Evolutionary conservation across 1,140 invertebrate species (phyloP), one percentile per base, ranked within the genome.

Genomic region (Drosophila ananassae): DNA sequence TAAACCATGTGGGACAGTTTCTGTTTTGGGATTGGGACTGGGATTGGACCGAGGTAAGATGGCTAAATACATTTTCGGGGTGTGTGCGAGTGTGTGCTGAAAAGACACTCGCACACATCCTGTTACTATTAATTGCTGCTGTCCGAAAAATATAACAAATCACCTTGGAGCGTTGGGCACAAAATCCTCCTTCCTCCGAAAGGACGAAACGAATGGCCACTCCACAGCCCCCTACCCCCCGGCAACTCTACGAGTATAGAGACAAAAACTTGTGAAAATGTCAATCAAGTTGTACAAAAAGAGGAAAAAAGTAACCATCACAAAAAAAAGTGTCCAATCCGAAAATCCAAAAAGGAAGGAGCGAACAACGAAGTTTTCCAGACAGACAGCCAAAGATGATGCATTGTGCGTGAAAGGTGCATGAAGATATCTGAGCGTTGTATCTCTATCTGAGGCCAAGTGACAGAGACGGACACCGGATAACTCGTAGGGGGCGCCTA

Each of bases 121-220:
- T 90, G 87, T 90, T 83, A 73, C 81, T 90, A 90, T 90, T 90
- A 90, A 90, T 90, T 90, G 87, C 87, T 90, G 87, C 87, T 90
- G 87, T 90, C 87, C 82, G 77, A 90, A 87, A 72, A 90, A 87
- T 90, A 90, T 90, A 90, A 90, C 82, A 66, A 85, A 90, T 90
- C 82, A 90, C 87, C 87, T 90, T 83, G 76, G 76, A 77, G 82
- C 67, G 66, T 46, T 71, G 55, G 52, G 53, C 73, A 67, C 61
- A 47, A 66, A 63, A 17, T 17, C 17, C 17, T 17, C 17, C 17
- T 0, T 17, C 63, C 57, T 68, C 72, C 56, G 64, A 90, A 89
- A 89, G 84, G 83, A 89, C 83, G 64, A 74, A 74, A 50, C 54
- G 66, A 72, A 77, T 77, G 53, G 57, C 53, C 61, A 66, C 64